Conservation (phyloP, 37 sponge, comb jelly and placozoan genomes). For the Eunapius fragilis region DNA sequence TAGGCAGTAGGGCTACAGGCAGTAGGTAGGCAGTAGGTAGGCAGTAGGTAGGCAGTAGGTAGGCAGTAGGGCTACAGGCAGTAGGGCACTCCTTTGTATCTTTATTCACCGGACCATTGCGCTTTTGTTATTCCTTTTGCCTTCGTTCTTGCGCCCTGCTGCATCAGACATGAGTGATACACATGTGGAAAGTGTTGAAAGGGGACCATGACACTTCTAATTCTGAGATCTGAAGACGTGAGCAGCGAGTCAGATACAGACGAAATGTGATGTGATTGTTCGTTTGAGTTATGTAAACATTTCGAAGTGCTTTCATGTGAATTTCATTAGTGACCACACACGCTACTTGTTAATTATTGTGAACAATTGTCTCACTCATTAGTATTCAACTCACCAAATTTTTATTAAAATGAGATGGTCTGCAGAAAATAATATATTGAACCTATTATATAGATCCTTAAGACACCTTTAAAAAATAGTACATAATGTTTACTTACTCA, state of each 20-base stretch:
- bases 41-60: no score
- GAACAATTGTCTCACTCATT: neutral
- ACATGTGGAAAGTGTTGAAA: neutral
- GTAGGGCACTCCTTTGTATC: no score
- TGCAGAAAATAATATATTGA: neutral
- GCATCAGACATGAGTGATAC: neutral
- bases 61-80: no score
- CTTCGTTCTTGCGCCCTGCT: no score
- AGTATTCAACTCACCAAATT: neutral
- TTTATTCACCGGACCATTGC: no score
- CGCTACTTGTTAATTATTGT: neutral
- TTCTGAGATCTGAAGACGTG: neutral
- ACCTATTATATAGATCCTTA: neutral
- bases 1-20: no score
- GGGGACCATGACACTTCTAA: neutral
- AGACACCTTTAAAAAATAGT: neutral
- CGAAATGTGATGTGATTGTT: neutral
- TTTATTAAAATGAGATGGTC: neutral
- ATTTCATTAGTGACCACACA: neutral
- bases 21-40: no score
- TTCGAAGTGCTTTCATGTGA: neutral
- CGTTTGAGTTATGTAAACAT: neutral
- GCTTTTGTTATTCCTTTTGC: no score
- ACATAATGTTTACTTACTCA: neutral
- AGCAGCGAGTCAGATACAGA: neutral